Base-by-base conservation (phyloP, 1,140 invertebrate species). In the Procambarus clarkii region DNA sequence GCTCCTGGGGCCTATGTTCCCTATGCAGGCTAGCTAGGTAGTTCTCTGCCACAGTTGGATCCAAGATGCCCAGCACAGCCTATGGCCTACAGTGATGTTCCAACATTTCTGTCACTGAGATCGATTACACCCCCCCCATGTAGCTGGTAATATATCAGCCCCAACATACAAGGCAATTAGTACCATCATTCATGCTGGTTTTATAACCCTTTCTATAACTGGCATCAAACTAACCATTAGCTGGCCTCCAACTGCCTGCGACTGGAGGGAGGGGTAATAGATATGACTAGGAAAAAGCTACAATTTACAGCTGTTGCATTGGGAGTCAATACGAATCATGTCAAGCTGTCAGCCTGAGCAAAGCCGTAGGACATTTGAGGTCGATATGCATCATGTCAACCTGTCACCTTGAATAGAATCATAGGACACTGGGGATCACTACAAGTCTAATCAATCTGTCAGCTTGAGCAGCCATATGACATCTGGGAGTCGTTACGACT, bases 281-380 rank as follows among this genome's bases (percentile, higher is more conserved):
- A 91, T 87, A 91, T 91, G 90, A 91, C 90, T 91, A 91, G 90
- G 90, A 91, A 91, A 91, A 86, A 91, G 90, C 90, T 87, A 91
- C 90, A 91, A 91, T 91, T 81, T 91, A 91, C 90, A 91, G 90
- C 90, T 91, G 90, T 87, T 91, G 80, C 81, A 84, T 78, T 58
- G 64, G 80, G 48, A 71, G 74, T 83, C 88, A 44, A 80, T 84
- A 84, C 74, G 80, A 90, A 69, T 84, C 86, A 88, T 88, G 64
- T 81, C 86, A 34, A 34, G 34, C 34, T 34, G 34, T 34, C 34
- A 34, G 34, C 34, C 34, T 34, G 34, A 34, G 34, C 34, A 34
- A 34, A 34, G 34, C 34, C 34, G 34, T 34, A 34, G 34, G 34
- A 34, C 34, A 34, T 34, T 34, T 34, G 34, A 34, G 34, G 34